Percentiles rank a stretch among this genome's conserved stretches.
Conservation (phyloP, 2,888 invertebrate genomes). For the Ennomos fuscantarius region DNA sequence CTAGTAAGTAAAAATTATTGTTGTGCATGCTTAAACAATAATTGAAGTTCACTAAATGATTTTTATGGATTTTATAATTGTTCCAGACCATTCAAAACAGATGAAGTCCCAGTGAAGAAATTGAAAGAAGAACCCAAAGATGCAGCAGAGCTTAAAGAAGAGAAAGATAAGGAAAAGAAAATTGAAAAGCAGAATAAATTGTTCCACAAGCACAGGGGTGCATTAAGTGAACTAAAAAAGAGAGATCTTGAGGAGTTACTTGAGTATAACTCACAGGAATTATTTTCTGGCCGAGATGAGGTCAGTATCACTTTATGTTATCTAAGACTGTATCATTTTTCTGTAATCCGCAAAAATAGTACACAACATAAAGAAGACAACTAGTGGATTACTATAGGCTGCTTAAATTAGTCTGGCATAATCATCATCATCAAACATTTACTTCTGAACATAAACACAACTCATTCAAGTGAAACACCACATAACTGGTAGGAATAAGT, state of each 20-base stretch:
- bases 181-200: constrained; percentile 90
- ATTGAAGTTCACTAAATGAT: too few relatives aligned
- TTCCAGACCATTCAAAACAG: constrained; percentile 63
- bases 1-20: too few relatives aligned
- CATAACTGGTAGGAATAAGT: too few relatives aligned
- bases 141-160: constrained; percentile 75
- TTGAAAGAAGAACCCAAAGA: constrained; percentile 87
- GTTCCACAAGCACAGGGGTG: constrained; percentile 66
- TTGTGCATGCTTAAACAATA: too few relatives aligned
- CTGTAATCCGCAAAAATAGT: too few relatives aligned
- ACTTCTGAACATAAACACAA: too few relatives aligned
- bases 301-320: constrained; percentile 70
- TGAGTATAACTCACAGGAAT: constrained; percentile 88
- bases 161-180: constrained; percentile 83
- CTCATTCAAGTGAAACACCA: too few relatives aligned
- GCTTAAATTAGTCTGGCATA: too few relatives aligned
- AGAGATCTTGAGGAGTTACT: constrained; percentile 87
- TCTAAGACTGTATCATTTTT: neutral
- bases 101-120: constrained; percentile 89
- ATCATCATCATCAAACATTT: too few relatives aligned
- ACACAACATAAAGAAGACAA: too few relatives aligned
- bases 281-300: constrained; percentile 87
- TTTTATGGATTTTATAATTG: neutral
- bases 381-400: too few relatives aligned
- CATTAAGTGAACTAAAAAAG: constrained; percentile 82